A percentile compares a stretch with the other conserved stretches of the same genome.
Evolutionary conservation across 2,797 vertebrate genomes (phyloP).

Genomic region (Coregonus suidteri): DNA sequence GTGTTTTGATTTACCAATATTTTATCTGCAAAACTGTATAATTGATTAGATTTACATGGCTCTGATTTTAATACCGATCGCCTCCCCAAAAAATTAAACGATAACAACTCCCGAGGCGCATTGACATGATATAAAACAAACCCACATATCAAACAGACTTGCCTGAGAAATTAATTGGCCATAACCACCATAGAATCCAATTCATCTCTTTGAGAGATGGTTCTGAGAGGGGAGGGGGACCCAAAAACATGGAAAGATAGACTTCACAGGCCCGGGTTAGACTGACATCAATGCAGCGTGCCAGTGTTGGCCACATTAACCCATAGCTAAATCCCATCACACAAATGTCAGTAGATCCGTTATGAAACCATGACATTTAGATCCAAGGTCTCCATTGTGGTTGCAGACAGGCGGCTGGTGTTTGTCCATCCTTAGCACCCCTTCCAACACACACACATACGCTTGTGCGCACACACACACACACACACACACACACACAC

Average conservation of each 20-base stretch:
- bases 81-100: conserved; percentile 52
- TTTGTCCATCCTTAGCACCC: conserved; percentile 72
- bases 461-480: neutral
- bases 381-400: conserved; percentile 80
- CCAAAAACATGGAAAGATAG: conserved; percentile 60
- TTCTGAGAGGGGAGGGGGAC: conserved; percentile 61
- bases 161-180: conserved; percentile 75
- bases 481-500: neutral
- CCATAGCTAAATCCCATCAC: conserved; percentile 83
- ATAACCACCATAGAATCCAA: conserved; percentile 71
- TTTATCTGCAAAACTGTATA: conserved; percentile 79
- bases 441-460: conserved; percentile 51
- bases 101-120: conserved; percentile 73
- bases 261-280: conserved; percentile 74
- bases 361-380: conserved; percentile 86
- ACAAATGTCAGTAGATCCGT: conserved; percentile 84
- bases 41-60: conserved; percentile 82
- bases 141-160: conserved; percentile 70
- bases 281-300: conserved; percentile 75
- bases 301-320: conserved; percentile 76
- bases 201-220: conserved; percentile 72
- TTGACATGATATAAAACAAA: conserved; percentile 72
- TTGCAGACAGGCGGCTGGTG: conserved; percentile 74
- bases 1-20: conserved; percentile 82
- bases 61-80: conserved; percentile 78